phyloP scores from a whole-genome alignment of 2,888 invertebrate species.

The Acrobeloides nanus region DNA sequence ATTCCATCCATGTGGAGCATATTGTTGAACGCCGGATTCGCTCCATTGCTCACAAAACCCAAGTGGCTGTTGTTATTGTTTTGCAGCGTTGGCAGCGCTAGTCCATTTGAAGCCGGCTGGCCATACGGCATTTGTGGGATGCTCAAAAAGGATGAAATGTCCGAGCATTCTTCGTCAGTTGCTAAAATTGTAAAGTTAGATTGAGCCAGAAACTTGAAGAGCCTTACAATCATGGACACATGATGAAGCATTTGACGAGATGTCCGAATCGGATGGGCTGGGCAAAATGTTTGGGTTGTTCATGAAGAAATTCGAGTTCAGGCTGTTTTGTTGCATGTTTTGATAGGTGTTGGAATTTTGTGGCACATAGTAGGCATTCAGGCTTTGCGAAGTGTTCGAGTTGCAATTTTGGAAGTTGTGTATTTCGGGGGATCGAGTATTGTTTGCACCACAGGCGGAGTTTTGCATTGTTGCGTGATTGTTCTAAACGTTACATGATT shows the following conservation, averaged over 20 bases:
- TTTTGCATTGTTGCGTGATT: too few relatives aligned
- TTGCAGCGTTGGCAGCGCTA: not conserved
- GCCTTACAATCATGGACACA: slow-evolving; percentile 16
- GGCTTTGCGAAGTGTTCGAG: too few relatives aligned
- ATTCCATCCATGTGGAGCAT: not conserved
- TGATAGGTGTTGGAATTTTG: too few relatives aligned
- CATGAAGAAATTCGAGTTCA: too few relatives aligned
- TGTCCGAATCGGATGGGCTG: slow-evolving; percentile 23
- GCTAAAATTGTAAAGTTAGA: slow-evolving; percentile 8
- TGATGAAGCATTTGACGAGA: slow-evolving; percentile 19
- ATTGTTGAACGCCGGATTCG: not conserved
- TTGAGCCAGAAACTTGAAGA: too few relatives aligned
- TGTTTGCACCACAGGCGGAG: not conserved
- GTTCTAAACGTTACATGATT: too few relatives aligned
- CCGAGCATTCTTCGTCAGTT: slow-evolving; percentile 14
- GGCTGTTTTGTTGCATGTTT: too few relatives aligned
- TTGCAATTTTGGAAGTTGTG: not conserved
- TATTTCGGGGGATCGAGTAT: not conserved
- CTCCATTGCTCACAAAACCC: too few relatives aligned
- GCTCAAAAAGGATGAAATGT: not conserved
- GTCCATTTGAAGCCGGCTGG: slow-evolving; percentile 6
- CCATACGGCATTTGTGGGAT: slow-evolving; percentile 13
- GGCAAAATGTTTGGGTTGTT: slow-evolving; percentile 16
- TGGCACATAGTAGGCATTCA: too few relatives aligned
- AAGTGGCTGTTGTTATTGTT: too few relatives aligned